Conservation (phyloP, 2,113 vertebrate genomes). For the Pristiophorus japonicus region DNA sequence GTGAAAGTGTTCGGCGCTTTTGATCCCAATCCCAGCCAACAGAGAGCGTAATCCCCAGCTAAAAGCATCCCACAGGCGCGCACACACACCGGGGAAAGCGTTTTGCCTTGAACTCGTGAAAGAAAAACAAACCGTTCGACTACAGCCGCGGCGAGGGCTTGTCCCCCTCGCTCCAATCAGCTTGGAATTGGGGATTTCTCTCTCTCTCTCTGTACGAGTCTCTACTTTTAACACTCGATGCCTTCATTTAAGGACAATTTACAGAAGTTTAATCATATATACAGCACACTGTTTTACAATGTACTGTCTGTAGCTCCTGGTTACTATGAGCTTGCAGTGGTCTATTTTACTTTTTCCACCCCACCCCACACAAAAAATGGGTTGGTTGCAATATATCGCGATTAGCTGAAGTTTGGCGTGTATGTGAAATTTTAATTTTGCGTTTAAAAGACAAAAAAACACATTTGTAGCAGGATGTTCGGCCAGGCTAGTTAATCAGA, state of each 20-base stretch:
- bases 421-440: background rate
- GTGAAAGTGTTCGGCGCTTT: slow-evolving; percentile 51
- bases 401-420: background rate
- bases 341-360: background rate
- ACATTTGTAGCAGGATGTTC: background rate
- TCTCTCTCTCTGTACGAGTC: background rate
- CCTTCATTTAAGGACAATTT: background rate
- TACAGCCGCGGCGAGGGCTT: background rate
- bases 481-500: background rate
- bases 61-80: slow-evolving; percentile 39
- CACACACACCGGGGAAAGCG: background rate
- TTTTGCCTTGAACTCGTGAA: slow-evolving; percentile 1
- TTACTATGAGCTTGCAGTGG: background rate
- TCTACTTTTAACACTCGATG: background rate
- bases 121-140: background rate
- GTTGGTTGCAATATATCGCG: background rate
- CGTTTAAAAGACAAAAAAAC: background rate
- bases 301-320: background rate
- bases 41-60: slow-evolving; percentile 63
- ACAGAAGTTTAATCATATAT: background rate
- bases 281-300: background rate
- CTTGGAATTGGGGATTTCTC: too few relatives aligned
- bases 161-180: background rate
- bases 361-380: background rate
- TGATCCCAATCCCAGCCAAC: slow-evolving; percentile 58